phyloP scores from a whole-genome alignment of 2,113 vertebrate species.

The Phoenicopterus ruber region DNA sequence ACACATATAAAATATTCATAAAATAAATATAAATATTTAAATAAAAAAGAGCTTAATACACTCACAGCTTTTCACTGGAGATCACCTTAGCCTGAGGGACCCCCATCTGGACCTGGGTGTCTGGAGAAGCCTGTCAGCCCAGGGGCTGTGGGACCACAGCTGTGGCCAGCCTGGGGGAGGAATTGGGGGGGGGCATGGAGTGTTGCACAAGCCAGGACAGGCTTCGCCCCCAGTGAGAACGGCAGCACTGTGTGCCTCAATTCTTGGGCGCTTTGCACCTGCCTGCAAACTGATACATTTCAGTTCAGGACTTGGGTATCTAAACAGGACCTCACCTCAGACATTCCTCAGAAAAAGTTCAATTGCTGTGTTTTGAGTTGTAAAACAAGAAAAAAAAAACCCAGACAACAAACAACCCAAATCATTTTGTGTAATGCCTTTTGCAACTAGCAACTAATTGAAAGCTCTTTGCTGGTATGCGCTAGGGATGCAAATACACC shows the following conservation, averaged over 20 bases:
- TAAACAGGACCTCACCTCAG: not conserved
- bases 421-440: not conserved
- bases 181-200: too few species aligned
- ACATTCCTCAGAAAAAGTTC: not conserved
- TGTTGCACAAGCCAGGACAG: not conserved
- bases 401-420: too few species aligned
- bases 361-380: not conserved
- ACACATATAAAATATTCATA: not conserved
- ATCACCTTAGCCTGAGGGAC: not conserved
- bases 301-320: not conserved
- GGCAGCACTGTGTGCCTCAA: not conserved
- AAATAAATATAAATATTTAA: not conserved
- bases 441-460: not conserved
- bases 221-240: accelerated
- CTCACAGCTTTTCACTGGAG: not conserved
- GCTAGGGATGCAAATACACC: not conserved
- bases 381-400: not conserved
- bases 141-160: not conserved
- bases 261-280: not conserved
- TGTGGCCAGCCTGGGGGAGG: accelerated
- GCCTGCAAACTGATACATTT: not conserved
- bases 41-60: not conserved
- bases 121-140: not conserved
- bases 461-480: not conserved
- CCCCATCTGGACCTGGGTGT: too few species aligned